Percentiles rank a stretch among this genome's conserved stretches.
These are phyloP conservation scores for Quadroppia sp. DNA, from an alignment of 2,888 invertebrate species.

Conservation along the genomic window DNA sequence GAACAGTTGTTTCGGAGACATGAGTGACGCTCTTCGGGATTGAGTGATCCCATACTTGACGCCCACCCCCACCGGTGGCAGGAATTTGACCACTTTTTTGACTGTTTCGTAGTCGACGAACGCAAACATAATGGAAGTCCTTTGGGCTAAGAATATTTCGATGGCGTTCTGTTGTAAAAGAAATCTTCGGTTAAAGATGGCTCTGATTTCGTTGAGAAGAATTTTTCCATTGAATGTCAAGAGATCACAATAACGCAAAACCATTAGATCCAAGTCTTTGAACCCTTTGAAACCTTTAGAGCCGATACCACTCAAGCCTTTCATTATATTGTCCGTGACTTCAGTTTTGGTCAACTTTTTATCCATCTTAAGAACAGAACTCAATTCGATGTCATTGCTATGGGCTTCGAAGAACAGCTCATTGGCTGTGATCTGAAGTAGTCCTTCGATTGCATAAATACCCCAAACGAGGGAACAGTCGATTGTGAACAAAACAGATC, in stretches of 20 bases:
- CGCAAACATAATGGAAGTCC: slow-evolving; percentile 98
- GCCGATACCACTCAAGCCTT: slow-evolving; percentile 40
- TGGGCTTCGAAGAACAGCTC: slow-evolving; percentile 44
- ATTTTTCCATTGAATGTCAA: slow-evolving; percentile 44
- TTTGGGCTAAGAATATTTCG: slow-evolving; percentile 96
- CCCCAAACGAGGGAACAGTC: slow-evolving; percentile 44
- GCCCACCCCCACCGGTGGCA: slow-evolving; percentile 96
- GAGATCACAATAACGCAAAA: slow-evolving; percentile 91
- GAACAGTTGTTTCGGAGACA: slow-evolving; percentile 98
- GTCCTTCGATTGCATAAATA: slow-evolving; percentile 44
- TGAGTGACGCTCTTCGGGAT: slow-evolving; percentile 87
- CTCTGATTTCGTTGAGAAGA: slow-evolving; percentile 71
- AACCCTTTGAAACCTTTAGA: slow-evolving; percentile 41
- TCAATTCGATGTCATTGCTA: slow-evolving; percentile 32
- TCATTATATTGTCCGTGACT: slow-evolving; percentile 30
- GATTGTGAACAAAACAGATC: slow-evolving; percentile 42
- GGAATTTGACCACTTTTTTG: slow-evolving; percentile 94
- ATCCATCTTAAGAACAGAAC: neutral
- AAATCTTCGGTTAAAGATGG: slow-evolving; percentile 94
- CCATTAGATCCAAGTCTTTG: slow-evolving; percentile 43
- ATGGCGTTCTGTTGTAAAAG: slow-evolving; percentile 89
- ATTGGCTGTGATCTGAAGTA: slow-evolving; percentile 43
- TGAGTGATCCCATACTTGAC: slow-evolving; percentile 99
- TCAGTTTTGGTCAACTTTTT: slow-evolving; percentile 34
- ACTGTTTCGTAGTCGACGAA: slow-evolving; percentile 95